Conservation (phyloP, 2,113 vertebrate genomes). For the Ellobius talpinus region DNA sequence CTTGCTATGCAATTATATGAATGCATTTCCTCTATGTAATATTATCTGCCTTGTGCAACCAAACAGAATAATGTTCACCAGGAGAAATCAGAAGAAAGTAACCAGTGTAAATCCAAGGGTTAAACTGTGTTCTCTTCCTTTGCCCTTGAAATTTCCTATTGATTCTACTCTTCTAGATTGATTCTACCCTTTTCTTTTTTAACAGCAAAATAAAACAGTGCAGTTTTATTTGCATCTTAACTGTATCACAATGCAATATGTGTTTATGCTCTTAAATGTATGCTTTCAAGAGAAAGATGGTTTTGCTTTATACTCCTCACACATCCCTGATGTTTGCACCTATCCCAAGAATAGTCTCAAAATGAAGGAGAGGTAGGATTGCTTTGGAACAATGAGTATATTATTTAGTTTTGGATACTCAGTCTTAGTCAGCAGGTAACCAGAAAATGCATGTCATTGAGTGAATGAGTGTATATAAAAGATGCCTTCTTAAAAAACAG, state of each 20-base stretch:
- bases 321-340: background rate
- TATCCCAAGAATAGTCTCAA: background rate
- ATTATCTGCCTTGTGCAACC: background rate
- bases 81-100: background rate
- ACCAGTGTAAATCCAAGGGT: background rate
- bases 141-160: slow-evolving; percentile 10
- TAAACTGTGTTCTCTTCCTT: background rate
- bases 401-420: background rate
- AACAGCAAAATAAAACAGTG: slow-evolving; percentile 27
- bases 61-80: background rate
- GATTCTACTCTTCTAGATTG: background rate
- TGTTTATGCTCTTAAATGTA: slow-evolving; percentile 5
- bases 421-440: background rate
- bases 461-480: background rate
- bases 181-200: slow-evolving; percentile 12
- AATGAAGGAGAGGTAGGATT: background rate
- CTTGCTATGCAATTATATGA: background rate
- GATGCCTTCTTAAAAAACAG: background rate
- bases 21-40: background rate
- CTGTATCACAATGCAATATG: background rate
- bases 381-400: background rate
- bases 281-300: slow-evolving; percentile 19
- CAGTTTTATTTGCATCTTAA: slow-evolving; percentile 32
- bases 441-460: background rate
- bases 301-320: background rate